Evolutionary conservation across 2,113 vertebrate genomes (phyloP).

Genomic region (Phalacrocorax brasilianus): DNA sequence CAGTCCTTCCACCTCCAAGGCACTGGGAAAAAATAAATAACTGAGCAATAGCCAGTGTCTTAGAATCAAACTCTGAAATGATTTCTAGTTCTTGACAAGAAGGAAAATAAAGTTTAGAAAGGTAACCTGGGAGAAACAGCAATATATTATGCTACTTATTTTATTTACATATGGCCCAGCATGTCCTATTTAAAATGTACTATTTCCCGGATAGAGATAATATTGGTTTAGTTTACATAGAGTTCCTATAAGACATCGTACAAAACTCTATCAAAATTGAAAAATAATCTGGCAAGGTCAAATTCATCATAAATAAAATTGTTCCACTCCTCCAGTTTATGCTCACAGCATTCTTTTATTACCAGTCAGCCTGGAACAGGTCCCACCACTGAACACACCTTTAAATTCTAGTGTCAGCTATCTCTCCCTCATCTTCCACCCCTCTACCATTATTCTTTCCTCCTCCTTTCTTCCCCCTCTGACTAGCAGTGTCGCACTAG

Average conservation of each 20-base stretch:
- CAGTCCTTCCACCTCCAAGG: background rate
- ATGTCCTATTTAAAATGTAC: background rate
- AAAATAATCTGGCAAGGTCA: background rate
- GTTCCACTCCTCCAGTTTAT: background rate
- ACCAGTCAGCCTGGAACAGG: background rate
- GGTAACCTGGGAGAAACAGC: background rate
- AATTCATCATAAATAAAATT: background rate
- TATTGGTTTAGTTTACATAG: background rate
- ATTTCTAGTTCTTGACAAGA: background rate
- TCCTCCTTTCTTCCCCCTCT: background rate
- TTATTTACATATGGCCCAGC: background rate
- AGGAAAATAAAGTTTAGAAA: background rate
- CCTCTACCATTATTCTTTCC: background rate
- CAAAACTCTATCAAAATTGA: background rate
- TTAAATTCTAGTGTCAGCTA: background rate
- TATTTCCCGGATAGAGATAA: background rate
- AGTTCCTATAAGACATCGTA: background rate
- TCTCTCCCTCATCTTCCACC: background rate
- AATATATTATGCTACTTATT: background rate
- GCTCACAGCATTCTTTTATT: background rate
- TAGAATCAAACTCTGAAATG: background rate
- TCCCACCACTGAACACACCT: background rate
- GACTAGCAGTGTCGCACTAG: background rate
- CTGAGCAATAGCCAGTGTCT: background rate
- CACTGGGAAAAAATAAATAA: background rate